Evolutionary conservation across 2,888 invertebrate genomes (phyloP), one percentile per base, ranked within the genome.

Genomic region (Lomographa bimaculata): DNA sequence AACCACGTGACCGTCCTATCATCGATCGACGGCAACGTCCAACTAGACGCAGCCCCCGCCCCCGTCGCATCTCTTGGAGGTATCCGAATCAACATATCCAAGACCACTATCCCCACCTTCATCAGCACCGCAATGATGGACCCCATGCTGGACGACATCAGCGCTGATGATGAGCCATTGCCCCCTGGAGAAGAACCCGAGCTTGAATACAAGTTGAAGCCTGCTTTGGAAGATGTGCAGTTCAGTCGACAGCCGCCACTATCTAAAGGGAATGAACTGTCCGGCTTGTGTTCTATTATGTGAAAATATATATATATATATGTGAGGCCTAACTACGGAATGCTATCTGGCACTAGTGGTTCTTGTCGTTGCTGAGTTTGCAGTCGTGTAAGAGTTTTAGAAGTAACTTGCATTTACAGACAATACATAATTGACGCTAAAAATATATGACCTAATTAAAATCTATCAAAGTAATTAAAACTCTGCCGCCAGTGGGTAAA

Each of bases 231-330:
- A 51, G 93, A 93, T 32, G 87, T 92, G 21, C 90, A 91, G 52
- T 85, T 97, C 29, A 93, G 92, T 50, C 91, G 93, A 60, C 91
- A 94, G 55, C 94, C 95, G 1, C 93, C 93, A 0, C 91, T 94
- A 23, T 87, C 90, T 40, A 94, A 92, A 71, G 97, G 96, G 14
- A 91, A 90, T 46, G 97, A 97, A 71, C 90, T 96, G 8, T 96
- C 97, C 0, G 97, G 95, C 14, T 87, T 97, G 57, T 97, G 97
- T 86, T 93, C 94, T 30, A 95, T 97, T 59, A 96, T 96, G 96
- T 96, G 79, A 84, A 49, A 21, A 26, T 63, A 26, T 26, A 39
- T 21, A 26, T 24, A n/a, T n/a, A n/a, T n/a, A n/a, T n/a, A n/a
- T n/a, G n/a, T n/a, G n/a, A n/a, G n/a, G n/a, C n/a, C n/a, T n/a